Base-by-base conservation (phyloP, 2,888 invertebrate species). In the Idaea aversata region DNA sequence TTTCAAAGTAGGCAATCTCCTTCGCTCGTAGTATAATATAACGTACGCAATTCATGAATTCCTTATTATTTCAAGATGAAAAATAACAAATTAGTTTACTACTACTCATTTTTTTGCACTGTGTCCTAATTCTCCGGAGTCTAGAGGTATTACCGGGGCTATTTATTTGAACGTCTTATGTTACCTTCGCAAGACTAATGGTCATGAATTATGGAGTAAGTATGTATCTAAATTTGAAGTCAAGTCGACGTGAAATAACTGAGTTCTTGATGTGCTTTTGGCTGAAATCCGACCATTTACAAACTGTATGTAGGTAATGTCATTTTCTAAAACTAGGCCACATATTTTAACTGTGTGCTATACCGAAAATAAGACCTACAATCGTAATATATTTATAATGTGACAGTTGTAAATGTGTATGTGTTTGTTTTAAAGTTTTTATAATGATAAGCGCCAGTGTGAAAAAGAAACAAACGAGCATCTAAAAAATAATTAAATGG, bases 141-240 rank as follows among this genome's bases (percentile, higher is more conserved):
- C 47, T 47, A 47, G 47, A 47, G 72, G 70, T 71, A 71, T 72
- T 66, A 66, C 67, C 34, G 65, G 57, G 66, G 67, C 70, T 74
- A 74, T 69, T 73, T 74, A 74, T 74, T 64, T 71, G 69, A 70
- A 67, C 70, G 71, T 71, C 72, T 74, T 67, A 72, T 68, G 70
- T 69, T 74, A 72, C 73, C 73, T 74, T 71, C 70, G 63, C 35
- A 62, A 65, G 80, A 80, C 79, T 84, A 82, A 83, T 81, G 82
- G 80, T 83, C 83, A 84, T 86, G 84, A 85, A 84, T 86, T 82
- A 86, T 84, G 83, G 77, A 86, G 70, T 69, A 70, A 68, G 25
- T 25, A 71, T 69, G 75, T 73, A 73, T 75, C 74, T 47, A 47
- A 47, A 47, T 47, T 75, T 73, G 72, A 71, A 73, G 72, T 74